Base-by-base conservation (phyloP, 2,113 vertebrate genomes). In the Archilochus colubris region DNA sequence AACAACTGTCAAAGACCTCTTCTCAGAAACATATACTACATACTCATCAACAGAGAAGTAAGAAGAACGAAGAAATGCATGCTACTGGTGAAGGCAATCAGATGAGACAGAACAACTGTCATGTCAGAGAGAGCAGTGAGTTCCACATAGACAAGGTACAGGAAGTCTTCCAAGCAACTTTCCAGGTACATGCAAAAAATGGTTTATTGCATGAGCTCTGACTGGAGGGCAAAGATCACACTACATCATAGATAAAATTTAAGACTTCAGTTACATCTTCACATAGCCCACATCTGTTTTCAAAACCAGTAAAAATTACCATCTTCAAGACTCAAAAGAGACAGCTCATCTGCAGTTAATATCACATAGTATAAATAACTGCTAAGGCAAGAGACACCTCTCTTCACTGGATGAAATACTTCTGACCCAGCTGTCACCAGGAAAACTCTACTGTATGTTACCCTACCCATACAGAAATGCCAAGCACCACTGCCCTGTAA, bases 31-130 rank as follows among this genome's bases (percentile, higher is more conserved):
- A 46, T 27, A 33, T 9, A 75, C 1, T 9, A 75, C 1, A 78
- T 6, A 51, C 5, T 67, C 36, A 67, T 50, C 54, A 38, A 59
- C 23, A 22, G 20, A 48, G 7, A 73, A 58, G 11, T 10, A 79
- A 51, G 23, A 75, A 19, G 8, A 92, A 84, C 54, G 43, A 87
- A 86, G 74, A 90, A 86, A 81, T 17, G 7, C 25, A 55, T 21
- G 58, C 61, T 44, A 87, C 69, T 13, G 5, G 28, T 18, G 12
- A 76, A 94, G 54, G 78, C 33, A 82, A 79, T 50, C 75, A 82
- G 59, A 78, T 81, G 79, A 94, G 82, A 92, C 46, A 62, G 53
- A 79, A 93, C 80, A 91, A 68, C 63, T 77, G 36, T 62, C 40
- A 89, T 43, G 33, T 80, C 85, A 88, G 27, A 77, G 59, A 86